A percentile compares a stretch with the other conserved stretches of the same genome.
Evolutionary conservation across 2,888 invertebrate genomes (phyloP).

Genomic region (Oscheius sp.): DNA sequence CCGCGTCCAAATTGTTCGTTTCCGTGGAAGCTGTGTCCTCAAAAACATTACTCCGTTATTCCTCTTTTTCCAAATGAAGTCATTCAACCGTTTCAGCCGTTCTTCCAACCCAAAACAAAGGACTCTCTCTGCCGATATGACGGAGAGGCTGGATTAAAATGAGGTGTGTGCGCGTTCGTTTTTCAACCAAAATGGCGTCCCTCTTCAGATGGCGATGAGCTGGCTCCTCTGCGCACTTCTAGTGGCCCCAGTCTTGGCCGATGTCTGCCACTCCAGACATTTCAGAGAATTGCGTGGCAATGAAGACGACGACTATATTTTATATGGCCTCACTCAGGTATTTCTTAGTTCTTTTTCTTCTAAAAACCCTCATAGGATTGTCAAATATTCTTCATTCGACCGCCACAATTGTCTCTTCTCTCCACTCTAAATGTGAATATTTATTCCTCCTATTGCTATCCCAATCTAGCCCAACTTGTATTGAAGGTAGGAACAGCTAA

Average conservation of each 20-base stretch:
- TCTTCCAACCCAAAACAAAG: not conserved
- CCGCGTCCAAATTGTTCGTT: not conserved
- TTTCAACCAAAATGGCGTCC: slow-evolving; percentile 15
- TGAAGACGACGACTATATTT: slow-evolving; percentile 37
- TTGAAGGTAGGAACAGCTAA: slow-evolving; percentile 32
- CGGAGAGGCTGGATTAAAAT: slow-evolving; percentile 27
- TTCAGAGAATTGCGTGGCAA: slow-evolving; percentile 31
- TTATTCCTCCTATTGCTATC: slow-evolving; percentile 52
- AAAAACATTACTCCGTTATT: not conserved
- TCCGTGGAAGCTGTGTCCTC: not conserved
- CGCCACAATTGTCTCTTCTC: slow-evolving; percentile 53
- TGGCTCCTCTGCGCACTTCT: slow-evolving; percentile 20
- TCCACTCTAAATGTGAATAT: slow-evolving; percentile 41
- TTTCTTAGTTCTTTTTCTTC: not conserved
- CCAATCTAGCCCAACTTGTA: slow-evolving; percentile 58
- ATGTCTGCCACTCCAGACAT: slow-evolving; percentile 33
- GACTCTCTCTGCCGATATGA: slow-evolving; percentile 12
- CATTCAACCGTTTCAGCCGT: not conserved
- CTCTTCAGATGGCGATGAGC: slow-evolving; percentile 21
- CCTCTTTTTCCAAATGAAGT: not conserved
- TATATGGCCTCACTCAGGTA: slow-evolving; percentile 51
- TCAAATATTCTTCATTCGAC: slow-evolving; percentile 58
- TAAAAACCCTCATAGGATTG: slow-evolving; percentile 50
- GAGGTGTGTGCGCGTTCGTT: slow-evolving; percentile 2
- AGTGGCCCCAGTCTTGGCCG: not conserved